phyloP scores from a whole-genome alignment of 2,113 vertebrate genomes.

The Cebus imitator region DNA sequence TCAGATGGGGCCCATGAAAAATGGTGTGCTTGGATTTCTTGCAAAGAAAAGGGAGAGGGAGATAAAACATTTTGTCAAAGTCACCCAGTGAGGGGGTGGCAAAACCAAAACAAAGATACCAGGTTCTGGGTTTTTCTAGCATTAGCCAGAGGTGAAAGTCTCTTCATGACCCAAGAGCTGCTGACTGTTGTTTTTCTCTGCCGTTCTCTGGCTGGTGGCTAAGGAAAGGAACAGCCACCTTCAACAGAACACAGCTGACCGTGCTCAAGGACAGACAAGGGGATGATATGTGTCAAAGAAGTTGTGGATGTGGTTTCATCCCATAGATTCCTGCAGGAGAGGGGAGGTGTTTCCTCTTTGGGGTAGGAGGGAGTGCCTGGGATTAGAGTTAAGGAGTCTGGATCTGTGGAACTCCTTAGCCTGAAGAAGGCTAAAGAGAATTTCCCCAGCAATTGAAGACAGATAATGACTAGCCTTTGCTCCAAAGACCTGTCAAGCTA shows the following conservation, averaged over 20 bases:
- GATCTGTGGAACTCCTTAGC: background rate
- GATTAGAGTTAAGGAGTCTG: background rate
- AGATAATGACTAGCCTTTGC: background rate
- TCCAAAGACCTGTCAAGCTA: background rate
- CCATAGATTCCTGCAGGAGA: background rate
- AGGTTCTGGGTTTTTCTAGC: background rate
- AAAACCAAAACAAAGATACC: background rate
- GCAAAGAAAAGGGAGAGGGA: background rate
- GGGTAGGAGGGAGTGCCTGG: background rate
- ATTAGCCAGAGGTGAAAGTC: background rate
- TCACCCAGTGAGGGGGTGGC: background rate
- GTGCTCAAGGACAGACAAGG: background rate
- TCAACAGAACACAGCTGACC: background rate
- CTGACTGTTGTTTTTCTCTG: background rate
- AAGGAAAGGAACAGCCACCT: background rate
- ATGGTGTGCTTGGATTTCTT: background rate
- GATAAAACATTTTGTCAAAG: constrained; percentile 4
- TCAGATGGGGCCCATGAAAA: background rate
- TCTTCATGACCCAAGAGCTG: background rate
- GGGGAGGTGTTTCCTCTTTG: background rate
- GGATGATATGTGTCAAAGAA: background rate
- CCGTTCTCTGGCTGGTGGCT: background rate
- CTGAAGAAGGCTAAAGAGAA: background rate
- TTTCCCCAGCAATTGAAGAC: background rate
- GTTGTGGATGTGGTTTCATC: background rate